Base-by-base conservation (phyloP, 2,113 vertebrate species). In the Erpornis zantholeuca region DNA sequence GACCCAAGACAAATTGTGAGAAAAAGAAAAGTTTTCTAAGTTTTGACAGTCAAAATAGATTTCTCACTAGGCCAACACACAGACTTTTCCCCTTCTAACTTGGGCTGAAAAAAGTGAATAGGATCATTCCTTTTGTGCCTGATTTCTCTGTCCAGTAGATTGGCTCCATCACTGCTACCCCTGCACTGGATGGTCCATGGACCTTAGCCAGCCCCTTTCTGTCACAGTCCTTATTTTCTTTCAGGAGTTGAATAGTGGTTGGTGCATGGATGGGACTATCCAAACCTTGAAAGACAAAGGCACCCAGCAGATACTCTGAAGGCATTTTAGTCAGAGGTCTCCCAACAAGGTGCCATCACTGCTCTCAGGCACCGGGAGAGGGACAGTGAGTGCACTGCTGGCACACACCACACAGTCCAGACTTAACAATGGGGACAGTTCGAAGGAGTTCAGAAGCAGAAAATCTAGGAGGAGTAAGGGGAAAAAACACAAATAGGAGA, bases 361-460 rank as follows among this genome's bases (percentile, higher is more conserved):
- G 36, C 28, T 66, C 10, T 59, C 65, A 71, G 40, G 23, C 27
- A 7, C 50, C 33, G 13, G 0, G 35, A 80, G 50, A 71, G 72
- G 66, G 16, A 54, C 47, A 60, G 40, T 0, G 0, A 40, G 4
- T 1, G 0, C 6, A 8, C 11, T 75, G n/a, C 56, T 89, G 70
- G 36, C 49, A 86, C 61, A 75, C 24, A 82, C 2, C 31, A n/a
- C 17, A 3, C 27, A n/a, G 27, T 31, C 73, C 87, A 64, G 44
- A 12, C 49, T 47, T 31, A 31, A 15, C 25, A 22, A 17, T 56
- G 15, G 27, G 68, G 36, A 66, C 4, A 4, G 12, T 61, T 76
- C 8, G 7, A 52, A 79, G 56, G 27, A 88, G 59, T 14, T 82
- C 59, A 45, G 53, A 64, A 61, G 11, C 40, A 59, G 21, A 42